Evolutionary conservation across 2,888 invertebrate species (phyloP).

Genomic region (Dasysyrphus tricinctus): DNA sequence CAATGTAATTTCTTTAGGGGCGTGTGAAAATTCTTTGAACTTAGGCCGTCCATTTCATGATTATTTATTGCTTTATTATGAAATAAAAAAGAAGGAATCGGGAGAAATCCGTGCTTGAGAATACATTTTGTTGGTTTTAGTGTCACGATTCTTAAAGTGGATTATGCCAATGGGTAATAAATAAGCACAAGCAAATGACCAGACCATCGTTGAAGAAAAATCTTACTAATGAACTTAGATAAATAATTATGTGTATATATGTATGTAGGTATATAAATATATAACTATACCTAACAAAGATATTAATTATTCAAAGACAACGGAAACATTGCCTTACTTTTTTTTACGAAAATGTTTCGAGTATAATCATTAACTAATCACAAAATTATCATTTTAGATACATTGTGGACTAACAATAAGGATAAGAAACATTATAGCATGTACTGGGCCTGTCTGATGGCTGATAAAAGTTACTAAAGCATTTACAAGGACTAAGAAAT

Average conservation of each 20-base stretch:
- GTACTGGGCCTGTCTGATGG: too few species aligned
- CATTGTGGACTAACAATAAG: too few species aligned
- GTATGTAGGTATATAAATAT: too few species aligned
- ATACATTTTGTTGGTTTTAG: conserved; percentile 23
- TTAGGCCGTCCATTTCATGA: conserved; percentile 36
- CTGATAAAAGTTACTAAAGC: too few species aligned
- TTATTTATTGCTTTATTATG: conserved; percentile 44
- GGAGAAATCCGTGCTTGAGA: conserved; percentile 27
- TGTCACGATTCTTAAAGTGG: conserved; percentile 28
- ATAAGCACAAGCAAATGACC: conserved; percentile 9
- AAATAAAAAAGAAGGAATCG: background rate
- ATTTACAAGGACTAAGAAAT: too few species aligned
- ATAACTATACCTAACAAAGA: too few species aligned
- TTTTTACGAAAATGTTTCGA: too few species aligned
- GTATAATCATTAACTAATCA: too few species aligned
- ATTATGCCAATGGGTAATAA: conserved; percentile 39
- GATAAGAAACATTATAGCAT: too few species aligned
- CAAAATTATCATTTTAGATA: too few species aligned
- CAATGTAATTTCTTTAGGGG: conserved; percentile 12
- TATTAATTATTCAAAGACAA: too few species aligned
- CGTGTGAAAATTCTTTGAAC: conserved; percentile 22
- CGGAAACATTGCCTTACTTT: too few species aligned
- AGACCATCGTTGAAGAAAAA: background rate
- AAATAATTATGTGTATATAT: background rate
- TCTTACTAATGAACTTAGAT: background rate